Percentiles rank a stretch among this genome's conserved stretches.
phyloP scores from a whole-genome alignment of 2,797 vertebrate species.

The Pygocentrus nattereri region DNA sequence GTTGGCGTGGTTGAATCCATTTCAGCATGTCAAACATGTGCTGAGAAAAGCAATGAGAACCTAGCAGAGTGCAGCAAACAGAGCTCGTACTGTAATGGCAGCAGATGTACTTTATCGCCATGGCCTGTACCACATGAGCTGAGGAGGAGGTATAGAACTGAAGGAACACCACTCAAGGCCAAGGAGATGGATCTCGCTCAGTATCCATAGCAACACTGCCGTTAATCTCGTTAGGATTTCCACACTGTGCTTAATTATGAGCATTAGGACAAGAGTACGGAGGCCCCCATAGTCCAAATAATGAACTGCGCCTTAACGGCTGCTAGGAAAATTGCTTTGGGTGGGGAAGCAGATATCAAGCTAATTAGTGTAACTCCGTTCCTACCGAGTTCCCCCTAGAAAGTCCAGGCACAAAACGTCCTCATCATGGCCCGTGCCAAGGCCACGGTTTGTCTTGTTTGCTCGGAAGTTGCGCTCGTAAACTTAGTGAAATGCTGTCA shows the following conservation, averaged over 20 bases:
- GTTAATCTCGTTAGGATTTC: slow-evolving; percentile 79
- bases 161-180: slow-evolving; percentile 62
- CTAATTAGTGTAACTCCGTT: slow-evolving; percentile 47
- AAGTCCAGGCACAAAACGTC: not conserved
- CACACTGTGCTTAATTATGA: slow-evolving; percentile 75
- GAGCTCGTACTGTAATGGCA: not conserved
- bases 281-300: slow-evolving; percentile 77
- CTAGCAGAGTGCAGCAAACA: not conserved
- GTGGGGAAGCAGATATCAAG: slow-evolving; percentile 73
- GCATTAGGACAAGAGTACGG: slow-evolving; percentile 70
- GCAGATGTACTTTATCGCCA: slow-evolving; percentile 24
- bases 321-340: slow-evolving; percentile 71
- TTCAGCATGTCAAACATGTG: not conserved
- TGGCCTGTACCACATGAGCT: slow-evolving; percentile 22
- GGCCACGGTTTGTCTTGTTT: not conserved
- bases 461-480: not conserved
- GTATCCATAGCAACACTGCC: slow-evolving; percentile 81
- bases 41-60: not conserved
- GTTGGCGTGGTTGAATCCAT: not conserved
- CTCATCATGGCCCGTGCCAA: not conserved
- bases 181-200: slow-evolving; percentile 71
- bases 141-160: slow-evolving; percentile 55
- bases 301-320: slow-evolving; percentile 75
- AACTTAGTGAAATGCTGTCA: not conserved
- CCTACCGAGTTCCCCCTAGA: not conserved